phyloP scores from a whole-genome alignment of 2,888 invertebrate species.

The Sarcophaga carnaria region DNA sequence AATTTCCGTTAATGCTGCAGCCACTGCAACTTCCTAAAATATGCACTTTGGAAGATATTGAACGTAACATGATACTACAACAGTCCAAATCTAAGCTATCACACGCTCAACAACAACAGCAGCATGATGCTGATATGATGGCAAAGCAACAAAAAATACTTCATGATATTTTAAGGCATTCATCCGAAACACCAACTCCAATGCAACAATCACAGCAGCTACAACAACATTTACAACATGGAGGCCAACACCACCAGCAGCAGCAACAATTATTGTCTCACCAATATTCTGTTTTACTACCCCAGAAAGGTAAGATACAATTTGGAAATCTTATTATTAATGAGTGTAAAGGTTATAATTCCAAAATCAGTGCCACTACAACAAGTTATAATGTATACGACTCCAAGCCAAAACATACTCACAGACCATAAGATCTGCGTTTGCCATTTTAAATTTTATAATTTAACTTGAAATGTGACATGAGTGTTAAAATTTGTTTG shows the following conservation, averaged over 20 bases:
- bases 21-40: conserved; percentile 76
- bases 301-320: conserved; percentile 76
- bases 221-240: conserved; percentile 72
- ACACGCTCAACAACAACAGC: conserved; percentile 69
- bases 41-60: conserved; percentile 81
- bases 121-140: conserved; percentile 72
- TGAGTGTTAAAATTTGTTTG: too few species aligned
- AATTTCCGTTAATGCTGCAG: conserved; percentile 66
- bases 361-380: too few species aligned
- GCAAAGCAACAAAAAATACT: conserved; percentile 71
- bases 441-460: too few species aligned
- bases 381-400: too few species aligned
- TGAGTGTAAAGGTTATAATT: too few species aligned
- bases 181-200: conserved; percentile 71
- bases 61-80: conserved; percentile 80
- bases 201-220: conserved; percentile 67
- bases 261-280: conserved; percentile 66
- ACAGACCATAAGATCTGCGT: too few species aligned
- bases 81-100: conserved; percentile 77
- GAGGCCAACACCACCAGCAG: conserved; percentile 82
- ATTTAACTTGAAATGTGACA: too few species aligned
- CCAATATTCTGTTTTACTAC: conserved; percentile 78
- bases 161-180: conserved; percentile 70
- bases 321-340: background rate
- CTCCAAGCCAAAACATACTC: too few species aligned